Base-by-base conservation (phyloP, 2,113 vertebrate species). In the Chloebia gouldiae region DNA sequence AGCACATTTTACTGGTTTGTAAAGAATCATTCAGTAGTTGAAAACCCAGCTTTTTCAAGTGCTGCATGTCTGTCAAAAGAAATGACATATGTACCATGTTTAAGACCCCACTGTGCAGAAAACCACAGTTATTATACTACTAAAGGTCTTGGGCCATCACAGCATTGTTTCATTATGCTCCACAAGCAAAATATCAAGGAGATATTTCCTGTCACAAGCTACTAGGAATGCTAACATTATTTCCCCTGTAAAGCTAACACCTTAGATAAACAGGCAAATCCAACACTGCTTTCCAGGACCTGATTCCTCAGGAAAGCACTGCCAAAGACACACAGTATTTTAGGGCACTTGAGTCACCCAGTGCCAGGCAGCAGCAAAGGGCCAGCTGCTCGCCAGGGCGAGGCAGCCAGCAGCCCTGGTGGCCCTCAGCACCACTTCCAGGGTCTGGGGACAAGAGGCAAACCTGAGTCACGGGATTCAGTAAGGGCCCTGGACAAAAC, bases 281-380 rank as follows among this genome's bases (percentile, higher is more conserved):
- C 51, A 60, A 31, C 12, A 15, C 7, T 35, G 31, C 14, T 63
- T 78, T 88, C 56, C 56, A 63, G 44, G 31, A 37, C 11, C 14
- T 1, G 7, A 35, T 57, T 65, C 47, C 28, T 53, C 60, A 73
- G 33, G 45, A 69, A 82, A 81, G 10, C 45, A 91, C 5, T 2
- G 4, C n/a, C 20, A 54, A 64, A 81, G 25, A 22, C 2, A 2
- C 2, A 16, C 7, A 30, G 1, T 13, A 28, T 21, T 15, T 59
- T 69, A 1, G 1, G 15, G 17, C 6, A 63, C 11, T 7, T 0
- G 0, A 35, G 23, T 42, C 33, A 37, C 10, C 4, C 5, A 1
- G 24, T 5, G 18, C 3, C 0, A 0, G 53, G 31, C 28, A 85
- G 28, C 10, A 51, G 47, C 53, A 54, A 81, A 78, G 35, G 47